Conservation (phyloP, 2,888 invertebrate genomes). For the Platypus cylindrus region DNA sequence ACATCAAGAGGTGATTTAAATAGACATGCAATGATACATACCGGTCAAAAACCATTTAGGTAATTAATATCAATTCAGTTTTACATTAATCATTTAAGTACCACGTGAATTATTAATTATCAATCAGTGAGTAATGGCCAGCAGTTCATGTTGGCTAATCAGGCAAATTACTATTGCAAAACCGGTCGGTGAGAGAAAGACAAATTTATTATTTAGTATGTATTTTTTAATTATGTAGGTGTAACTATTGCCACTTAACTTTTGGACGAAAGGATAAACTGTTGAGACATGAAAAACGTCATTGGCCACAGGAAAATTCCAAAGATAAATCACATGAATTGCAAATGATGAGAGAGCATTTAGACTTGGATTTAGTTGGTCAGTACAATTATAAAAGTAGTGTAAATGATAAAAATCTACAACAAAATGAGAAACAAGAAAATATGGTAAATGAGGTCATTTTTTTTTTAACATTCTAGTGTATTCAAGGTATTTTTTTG, state of each 20-base stretch:
- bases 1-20: slow-evolving; percentile 54
- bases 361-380: slow-evolving; percentile 20
- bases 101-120: neutral
- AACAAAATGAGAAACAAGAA: slow-evolving; percentile 16
- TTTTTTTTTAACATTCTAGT: slow-evolving; percentile 13
- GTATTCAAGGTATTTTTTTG: slow-evolving; percentile 35
- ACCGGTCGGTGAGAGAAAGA: too few species aligned
- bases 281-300: slow-evolving; percentile 50
- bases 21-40: slow-evolving; percentile 53
- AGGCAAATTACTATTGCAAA: too few species aligned
- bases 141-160: neutral
- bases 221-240: too few species aligned
- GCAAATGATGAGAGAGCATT: slow-evolving; percentile 27
- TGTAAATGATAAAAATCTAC: slow-evolving; percentile 11
- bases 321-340: slow-evolving; percentile 29
- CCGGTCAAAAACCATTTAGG: slow-evolving; percentile 44
- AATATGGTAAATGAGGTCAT: slow-evolving; percentile 22
- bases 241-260: slow-evolving; percentile 50
- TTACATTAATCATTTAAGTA: neutral
- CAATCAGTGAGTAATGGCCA: neutral
- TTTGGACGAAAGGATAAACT: slow-evolving; percentile 59
- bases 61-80: slow-evolving; percentile 1
- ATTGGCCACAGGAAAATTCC: slow-evolving; percentile 36
- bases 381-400: slow-evolving; percentile 22
- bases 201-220: too few species aligned